Evolutionary conservation across 2,888 invertebrate genomes (phyloP), one percentile per base, ranked within the genome.

Genomic region (Latrodectus elegans): DNA sequence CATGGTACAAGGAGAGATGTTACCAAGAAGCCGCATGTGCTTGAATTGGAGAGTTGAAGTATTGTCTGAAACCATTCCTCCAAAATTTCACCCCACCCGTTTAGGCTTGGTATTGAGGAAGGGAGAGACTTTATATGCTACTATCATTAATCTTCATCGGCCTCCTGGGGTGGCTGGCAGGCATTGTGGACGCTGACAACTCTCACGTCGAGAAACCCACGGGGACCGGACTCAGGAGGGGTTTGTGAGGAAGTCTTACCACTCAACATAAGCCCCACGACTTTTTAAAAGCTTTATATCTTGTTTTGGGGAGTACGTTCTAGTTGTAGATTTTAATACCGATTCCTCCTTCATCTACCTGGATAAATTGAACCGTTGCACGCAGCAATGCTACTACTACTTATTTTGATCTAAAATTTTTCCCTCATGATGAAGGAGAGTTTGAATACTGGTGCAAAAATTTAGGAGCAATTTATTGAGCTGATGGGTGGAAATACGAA

Each of bases 61-160:
- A 82, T 88, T 82, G 82, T 82, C 77, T 82, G 26, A n/a, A 68
- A 51, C 86, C 76, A 86, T 86, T 87, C 75, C 87, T 82, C 70
- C 67, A 70, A 79, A 75, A 85, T 86, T 77, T 76, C 77, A 65
- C 84, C 52, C n/a, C 70, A 51, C 53, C 51, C 55, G 60, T 64
- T 84, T 82, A 75, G 79, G 77, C 79, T 79, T 84, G 14, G 49
- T 72, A 85, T 77, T 84, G 84, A 70, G 51, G 49, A 76, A 74
- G 79, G 86, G 71, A 49, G 71, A 75, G 73, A 78, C 68, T 84
- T 84, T 84, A 71, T 60, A 22, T 78, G 68, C 78, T 26, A 22
- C 73, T 67, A 75, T 88, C 88, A 89, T 89, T 89, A 89, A 89
- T 89, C 88, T 89, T 85, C 88, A 85, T 89, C 88, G 88, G 76